phyloP scores from a whole-genome alignment of 2,797 vertebrate genomes.

The Xenopus petersii region DNA sequence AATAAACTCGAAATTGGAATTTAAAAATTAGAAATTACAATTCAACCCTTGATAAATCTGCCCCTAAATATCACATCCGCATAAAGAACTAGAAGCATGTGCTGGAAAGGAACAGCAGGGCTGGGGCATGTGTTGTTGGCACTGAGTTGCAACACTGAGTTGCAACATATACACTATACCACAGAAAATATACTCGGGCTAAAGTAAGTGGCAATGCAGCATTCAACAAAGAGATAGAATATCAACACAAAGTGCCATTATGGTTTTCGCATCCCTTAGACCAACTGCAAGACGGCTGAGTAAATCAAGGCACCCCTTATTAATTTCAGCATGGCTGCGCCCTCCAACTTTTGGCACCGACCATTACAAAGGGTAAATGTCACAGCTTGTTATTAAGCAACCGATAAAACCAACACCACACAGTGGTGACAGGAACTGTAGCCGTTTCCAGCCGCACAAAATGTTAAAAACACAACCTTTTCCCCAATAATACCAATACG shows the following conservation, averaged over 20 bases:
- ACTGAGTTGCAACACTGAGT: background rate
- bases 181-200: background rate
- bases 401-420: slow-evolving; percentile 72
- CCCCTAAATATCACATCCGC: background rate
- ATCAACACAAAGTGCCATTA: slow-evolving; percentile 58
- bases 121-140: background rate
- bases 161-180: background rate
- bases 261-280: slow-evolving; percentile 49
- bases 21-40: too few species aligned
- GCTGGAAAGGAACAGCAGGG: background rate
- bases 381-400: slow-evolving; percentile 77
- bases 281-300: slow-evolving; percentile 53
- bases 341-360: slow-evolving; percentile 47
- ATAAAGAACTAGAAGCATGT: background rate
- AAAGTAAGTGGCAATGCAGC: slow-evolving; percentile 9
- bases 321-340: slow-evolving; percentile 56
- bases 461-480: slow-evolving; percentile 41
- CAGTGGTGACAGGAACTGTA: slow-evolving; percentile 74
- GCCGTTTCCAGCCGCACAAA: slow-evolving; percentile 73
- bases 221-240: slow-evolving; percentile 43
- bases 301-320: slow-evolving; percentile 65
- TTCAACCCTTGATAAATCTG: background rate
- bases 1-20: too few species aligned
- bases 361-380: slow-evolving; percentile 59
- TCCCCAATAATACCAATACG: slow-evolving; percentile 53